A percentile compares a stretch with the other conserved stretches of the same genome.
Evolutionary conservation across 2,888 invertebrate species (phyloP).

Genomic region (Erebia ligea): DNA sequence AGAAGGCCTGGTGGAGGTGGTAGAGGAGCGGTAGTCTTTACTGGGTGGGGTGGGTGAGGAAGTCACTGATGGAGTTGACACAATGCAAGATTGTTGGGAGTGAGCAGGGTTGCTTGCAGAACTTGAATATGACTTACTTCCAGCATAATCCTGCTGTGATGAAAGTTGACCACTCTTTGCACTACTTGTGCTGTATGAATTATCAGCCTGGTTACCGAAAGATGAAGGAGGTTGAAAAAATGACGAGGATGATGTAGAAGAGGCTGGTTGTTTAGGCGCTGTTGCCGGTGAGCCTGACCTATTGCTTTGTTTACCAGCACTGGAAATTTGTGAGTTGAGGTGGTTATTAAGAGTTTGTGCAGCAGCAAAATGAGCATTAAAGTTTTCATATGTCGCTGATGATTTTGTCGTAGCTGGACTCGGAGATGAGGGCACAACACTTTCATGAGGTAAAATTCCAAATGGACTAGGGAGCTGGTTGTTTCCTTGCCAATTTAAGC

Average conservation of each 20-base stretch:
- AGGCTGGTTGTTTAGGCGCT: constrained; percentile 79
- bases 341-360: constrained; percentile 86
- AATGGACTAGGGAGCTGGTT: constrained; percentile 88
- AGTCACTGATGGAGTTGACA: constrained; percentile 85
- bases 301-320: constrained; percentile 81
- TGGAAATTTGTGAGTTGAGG: constrained; percentile 85
- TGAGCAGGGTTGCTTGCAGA: constrained; percentile 83
- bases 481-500: constrained; percentile 89
- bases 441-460: constrained; percentile 90
- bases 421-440: constrained; percentile 86
- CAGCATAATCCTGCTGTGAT: constrained; percentile 81
- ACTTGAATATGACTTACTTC: constrained; percentile 84
- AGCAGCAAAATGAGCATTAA: constrained; percentile 87
- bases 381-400: constrained; percentile 85
- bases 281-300: constrained; percentile 82
- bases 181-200: constrained; percentile 82
- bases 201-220: constrained; percentile 83
- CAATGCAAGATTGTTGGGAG: constrained; percentile 89
- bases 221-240: constrained; percentile 86
- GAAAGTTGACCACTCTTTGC: constrained; percentile 81
- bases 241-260: constrained; percentile 80
- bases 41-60: constrained; percentile 77
- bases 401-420: constrained; percentile 84
- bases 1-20: constrained; percentile 73
- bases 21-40: constrained; percentile 86